These are phyloP conservation scores for Eilema griseolum DNA, from an alignment of 2,888 invertebrate genomes.

Conservation along the genomic window DNA sequence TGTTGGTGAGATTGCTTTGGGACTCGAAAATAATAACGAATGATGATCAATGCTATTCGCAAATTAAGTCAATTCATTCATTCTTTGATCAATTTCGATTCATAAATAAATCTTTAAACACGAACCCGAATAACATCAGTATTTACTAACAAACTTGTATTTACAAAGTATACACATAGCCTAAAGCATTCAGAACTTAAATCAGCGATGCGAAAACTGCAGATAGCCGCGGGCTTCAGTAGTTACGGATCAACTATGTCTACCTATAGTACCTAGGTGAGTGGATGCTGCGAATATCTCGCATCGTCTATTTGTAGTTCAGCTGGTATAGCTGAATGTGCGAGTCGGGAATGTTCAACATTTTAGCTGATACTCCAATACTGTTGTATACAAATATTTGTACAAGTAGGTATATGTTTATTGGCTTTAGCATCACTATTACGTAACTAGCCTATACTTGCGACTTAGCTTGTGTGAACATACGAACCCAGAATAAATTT, in stretches of 20 bases:
- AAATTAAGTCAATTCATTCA: too few species aligned
- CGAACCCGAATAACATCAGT: too few species aligned
- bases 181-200: neutral
- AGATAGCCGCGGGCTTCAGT: neutral
- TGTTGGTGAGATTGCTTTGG: too few species aligned
- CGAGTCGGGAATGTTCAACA: neutral
- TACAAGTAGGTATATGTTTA: neutral
- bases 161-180: neutral
- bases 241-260: neutral
- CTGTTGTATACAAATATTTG: neutral
- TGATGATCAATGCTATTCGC: too few species aligned
- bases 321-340: neutral
- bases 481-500: too few species aligned
- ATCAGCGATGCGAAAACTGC: neutral
- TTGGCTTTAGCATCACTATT: too few species aligned
- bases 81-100: too few species aligned
- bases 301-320: slow-evolving; percentile 4
- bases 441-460: too few species aligned
- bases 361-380: neutral
- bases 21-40: too few species aligned
- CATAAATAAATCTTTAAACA: too few species aligned
- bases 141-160: too few species aligned
- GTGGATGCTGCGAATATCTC: slow-evolving; percentile 2
- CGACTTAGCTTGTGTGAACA: too few species aligned
- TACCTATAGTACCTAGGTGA: neutral